Percentiles rank a stretch among this genome's conserved stretches.
These are phyloP conservation scores for Vannuccia rotundouncinata DNA, from an alignment of 2,888 invertebrate species.

Conservation along the genomic window DNA sequence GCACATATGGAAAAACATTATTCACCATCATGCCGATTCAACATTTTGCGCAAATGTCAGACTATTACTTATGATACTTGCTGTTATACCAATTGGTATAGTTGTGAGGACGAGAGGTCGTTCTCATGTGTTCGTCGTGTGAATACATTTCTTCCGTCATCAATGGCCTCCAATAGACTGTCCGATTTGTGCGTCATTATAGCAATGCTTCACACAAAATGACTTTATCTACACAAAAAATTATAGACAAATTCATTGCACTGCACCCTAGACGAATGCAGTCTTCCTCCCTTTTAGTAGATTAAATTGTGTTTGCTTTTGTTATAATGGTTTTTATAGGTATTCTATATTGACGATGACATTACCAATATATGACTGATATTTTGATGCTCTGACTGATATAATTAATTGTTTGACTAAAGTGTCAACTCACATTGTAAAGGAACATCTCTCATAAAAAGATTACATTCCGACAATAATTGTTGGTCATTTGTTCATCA, in stretches of 20 bases:
- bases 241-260: slow-evolving; percentile 21
- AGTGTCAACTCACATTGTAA: too few relatives aligned
- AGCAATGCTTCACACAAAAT: slow-evolving; percentile 7
- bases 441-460: too few relatives aligned
- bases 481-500: too few relatives aligned
- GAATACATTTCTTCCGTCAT: slow-evolving; percentile 19
- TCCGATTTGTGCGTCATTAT: slow-evolving; percentile 26
- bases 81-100: slow-evolving; percentile 29
- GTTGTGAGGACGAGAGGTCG: slow-evolving; percentile 32
- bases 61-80: slow-evolving; percentile 21
- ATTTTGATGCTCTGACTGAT: not conserved
- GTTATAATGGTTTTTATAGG: slow-evolving; percentile 3
- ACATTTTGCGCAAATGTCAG: slow-evolving; percentile 9
- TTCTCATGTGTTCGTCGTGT: slow-evolving; percentile 27
- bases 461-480: too few relatives aligned
- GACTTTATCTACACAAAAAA: slow-evolving; percentile 26
- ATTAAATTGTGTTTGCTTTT: slow-evolving; percentile 7
- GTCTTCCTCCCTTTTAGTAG: slow-evolving; percentile 1
- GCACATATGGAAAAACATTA: slow-evolving; percentile 1
- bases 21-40: slow-evolving; percentile 19
- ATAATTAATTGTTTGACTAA: too few relatives aligned
- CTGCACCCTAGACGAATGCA: slow-evolving; percentile 20
- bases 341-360: not conserved
- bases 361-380: not conserved
- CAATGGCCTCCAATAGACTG: slow-evolving; percentile 3